Evolutionary conservation across 1,140 invertebrate genomes (phyloP).

Genomic region (Drosophila pruinosa): DNA sequence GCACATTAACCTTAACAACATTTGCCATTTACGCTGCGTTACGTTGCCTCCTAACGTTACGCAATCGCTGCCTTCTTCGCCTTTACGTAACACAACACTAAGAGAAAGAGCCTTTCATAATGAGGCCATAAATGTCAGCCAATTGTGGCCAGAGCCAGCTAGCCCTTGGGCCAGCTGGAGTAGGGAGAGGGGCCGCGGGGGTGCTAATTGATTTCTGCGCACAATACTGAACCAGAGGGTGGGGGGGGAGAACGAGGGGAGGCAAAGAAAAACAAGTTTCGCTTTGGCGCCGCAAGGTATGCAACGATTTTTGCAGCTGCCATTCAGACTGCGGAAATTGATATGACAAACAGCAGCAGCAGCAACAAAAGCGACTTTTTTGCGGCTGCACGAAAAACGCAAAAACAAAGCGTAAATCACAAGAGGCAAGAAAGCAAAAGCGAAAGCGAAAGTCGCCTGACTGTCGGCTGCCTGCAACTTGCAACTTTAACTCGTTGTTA

Average conservation of each 20-base stretch:
- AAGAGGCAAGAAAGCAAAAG: background rate
- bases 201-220: conserved; percentile 44
- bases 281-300: conserved; percentile 36
- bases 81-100: conserved; percentile 14
- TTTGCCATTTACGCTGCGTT: conserved; percentile 18
- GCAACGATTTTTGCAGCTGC: conserved; percentile 15
- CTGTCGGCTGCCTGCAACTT: conserved; percentile 5
- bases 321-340: conserved; percentile 20
- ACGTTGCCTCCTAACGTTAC: conserved; percentile 5
- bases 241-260: background rate
- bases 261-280: conserved; percentile 30
- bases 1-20: conserved; percentile 27
- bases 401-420: conserved; percentile 40
- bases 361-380: background rate
- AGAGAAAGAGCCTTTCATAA: conserved; percentile 27
- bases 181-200: background rate
- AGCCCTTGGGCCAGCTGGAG: too few relatives aligned
- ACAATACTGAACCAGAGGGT: background rate
- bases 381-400: conserved; percentile 26
- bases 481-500: background rate
- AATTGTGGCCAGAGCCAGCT: conserved; percentile 12
- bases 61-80: background rate
- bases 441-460: conserved; percentile 16
- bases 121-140: conserved; percentile 38
- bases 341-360: conserved; percentile 21